Evolutionary conservation across 2,888 invertebrate species (phyloP), one percentile per base, ranked within the genome.

Genomic region (Pterostichus niger): DNA sequence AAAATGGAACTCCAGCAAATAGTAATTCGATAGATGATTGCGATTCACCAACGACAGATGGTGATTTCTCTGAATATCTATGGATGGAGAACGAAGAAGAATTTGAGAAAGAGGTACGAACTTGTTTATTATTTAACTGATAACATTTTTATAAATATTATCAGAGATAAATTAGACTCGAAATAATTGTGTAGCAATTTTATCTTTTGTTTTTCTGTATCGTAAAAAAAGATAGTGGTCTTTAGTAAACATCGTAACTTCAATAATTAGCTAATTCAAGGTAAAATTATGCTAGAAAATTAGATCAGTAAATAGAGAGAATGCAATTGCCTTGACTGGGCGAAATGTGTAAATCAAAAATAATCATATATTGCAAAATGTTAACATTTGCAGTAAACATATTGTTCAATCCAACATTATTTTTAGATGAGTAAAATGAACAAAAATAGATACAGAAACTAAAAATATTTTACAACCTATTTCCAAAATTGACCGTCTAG

Each of bases 71-170:
- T 0, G 97, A 97, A 87, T 97, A 97, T 88, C 93, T 97, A 92
- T 97, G 97, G 98, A 97, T 97, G 97, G 97, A 97, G 88, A 95
- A 97, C 87, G 96, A 97, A 87, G 97, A 98, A 87, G 97, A 97
- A 88, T 97, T 97, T 88, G 97, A 98, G 87, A 96, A 96, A 89
- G 95, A 96, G 93, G 97, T 96, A 89, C 15, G 15, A 71, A 71
- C 17, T 71, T 71, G 68, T 44, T 71, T 71, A 71, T 44, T 71
- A 17, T 44, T 71, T 56, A 56, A 3, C 13, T 56, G 56, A 56
- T 17, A 56, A 56, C 0, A 56, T 17, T 17, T n/a, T 49, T n/a
- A 49, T 49, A 49, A n/a, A 24, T 35, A 44, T 71, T 15, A 44
- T 40, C 68, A 44, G 17, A 71, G 68, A 71, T 71, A 71, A 11